Conservation (phyloP, 1,140 invertebrate genomes). For the Nephotettix cincticeps region DNA sequence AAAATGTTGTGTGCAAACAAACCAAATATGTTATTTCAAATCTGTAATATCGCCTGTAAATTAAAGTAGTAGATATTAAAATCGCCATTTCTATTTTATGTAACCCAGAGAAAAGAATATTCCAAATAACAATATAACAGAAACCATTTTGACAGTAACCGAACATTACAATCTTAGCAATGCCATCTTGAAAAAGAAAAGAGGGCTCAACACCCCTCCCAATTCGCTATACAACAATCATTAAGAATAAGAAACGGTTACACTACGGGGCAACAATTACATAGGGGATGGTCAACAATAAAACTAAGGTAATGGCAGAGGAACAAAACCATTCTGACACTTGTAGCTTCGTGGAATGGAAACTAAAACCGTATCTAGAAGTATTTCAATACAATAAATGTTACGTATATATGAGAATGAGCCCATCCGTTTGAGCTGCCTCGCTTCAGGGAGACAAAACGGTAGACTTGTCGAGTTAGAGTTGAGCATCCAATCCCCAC, state of each 20-base stretch:
- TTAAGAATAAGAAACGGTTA: constrained; percentile 42
- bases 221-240: constrained; percentile 44
- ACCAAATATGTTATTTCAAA: neutral
- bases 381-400: constrained; percentile 30
- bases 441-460: constrained; percentile 7
- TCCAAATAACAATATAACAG: neutral
- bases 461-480: constrained; percentile 11
- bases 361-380: constrained; percentile 33
- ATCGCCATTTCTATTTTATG: constrained; percentile 17
- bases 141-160: constrained; percentile 23
- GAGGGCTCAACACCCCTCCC: constrained; percentile 34
- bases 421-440: constrained; percentile 1
- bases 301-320: constrained; percentile 34
- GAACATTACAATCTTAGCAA: constrained; percentile 32
- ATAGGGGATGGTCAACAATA: constrained; percentile 38
- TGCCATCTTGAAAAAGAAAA: constrained; percentile 32
- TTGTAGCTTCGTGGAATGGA: constrained; percentile 20
- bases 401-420: constrained; percentile 25
- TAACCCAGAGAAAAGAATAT: neutral
- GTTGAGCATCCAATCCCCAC: neutral
- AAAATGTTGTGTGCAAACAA: constrained; percentile 30
- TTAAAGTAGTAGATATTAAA: neutral
- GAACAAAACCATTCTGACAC: constrained; percentile 27
- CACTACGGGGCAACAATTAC: constrained; percentile 44
- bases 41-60: constrained; percentile 19